Base-by-base conservation (phyloP, 64 coral and sea anemone species). In the Trachythela sp. region DNA sequence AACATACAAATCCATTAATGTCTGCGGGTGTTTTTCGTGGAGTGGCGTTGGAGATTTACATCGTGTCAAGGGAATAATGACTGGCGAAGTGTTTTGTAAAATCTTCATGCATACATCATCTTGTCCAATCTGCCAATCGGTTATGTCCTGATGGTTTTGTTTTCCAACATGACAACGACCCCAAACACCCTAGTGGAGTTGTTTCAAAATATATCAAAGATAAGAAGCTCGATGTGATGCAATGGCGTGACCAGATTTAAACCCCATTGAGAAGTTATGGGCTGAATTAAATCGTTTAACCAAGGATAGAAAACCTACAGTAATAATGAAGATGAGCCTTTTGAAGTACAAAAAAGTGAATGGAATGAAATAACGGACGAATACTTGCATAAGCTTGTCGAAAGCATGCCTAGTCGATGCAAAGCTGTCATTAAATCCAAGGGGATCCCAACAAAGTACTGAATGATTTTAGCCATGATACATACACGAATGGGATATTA, bases 161-260 rank as follows among this genome's bases (percentile, higher is more conserved):
- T 9, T 80, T 80, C 20, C 75, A 80, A 22, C 75, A 80, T 11
- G 75, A 80, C 20, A 80, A 80, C 20, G 75, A 80, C 14, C 59
- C 59, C 3, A 68, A 68, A 68, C 59, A 68, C 14, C 3, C 59
- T 31, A 68, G 59, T 68, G 11, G 75, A 34, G 30, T 80, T 9
- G 75, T 80, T 80, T 2, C 0, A 8, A 80, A 80, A 80, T 80
- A 80, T 8, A 0, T 80, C 34, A 22, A 9, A 80, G 34, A 80
- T 80, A 80, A 80, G 75, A 80, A 80, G 8, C 6, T 80, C 2
- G 75, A 80, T 36, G 30, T 80, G 37, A 13, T 80, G 75, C 8
- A 80, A 80, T 80, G 75, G 75, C 75, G 27, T 80, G 27, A 35
- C 75, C 30, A 80, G 75, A 80, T 14, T 80, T 80, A 80, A 80